Evolutionary conservation across 30 jellyfish, hydroid and myxozoan species (phyloP).

Genomic region (Aurelia sp.): DNA sequence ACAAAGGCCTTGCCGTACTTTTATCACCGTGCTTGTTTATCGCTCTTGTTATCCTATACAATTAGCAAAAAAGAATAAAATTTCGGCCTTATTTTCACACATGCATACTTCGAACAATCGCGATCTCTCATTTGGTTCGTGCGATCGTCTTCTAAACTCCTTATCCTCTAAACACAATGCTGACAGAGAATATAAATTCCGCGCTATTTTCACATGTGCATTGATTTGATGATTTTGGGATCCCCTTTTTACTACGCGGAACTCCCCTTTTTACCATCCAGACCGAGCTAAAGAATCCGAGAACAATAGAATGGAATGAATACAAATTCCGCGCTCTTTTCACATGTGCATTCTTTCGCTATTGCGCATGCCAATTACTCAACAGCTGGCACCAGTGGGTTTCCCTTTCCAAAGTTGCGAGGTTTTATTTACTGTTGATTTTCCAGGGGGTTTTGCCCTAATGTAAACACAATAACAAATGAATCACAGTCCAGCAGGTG

Average conservation of each 20-base stretch:
- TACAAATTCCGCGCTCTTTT: conserved; percentile 90
- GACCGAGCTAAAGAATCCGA: conserved; percentile 30
- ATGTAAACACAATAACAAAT: conserved; percentile 51
- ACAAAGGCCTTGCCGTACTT: conserved; percentile 71
- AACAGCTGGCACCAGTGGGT: conserved; percentile 76
- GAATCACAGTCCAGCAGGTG: conserved; percentile 24
- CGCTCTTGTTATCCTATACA: conserved; percentile 45
- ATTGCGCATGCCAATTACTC: conserved; percentile 90
- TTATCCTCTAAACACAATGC: conserved; percentile 62
- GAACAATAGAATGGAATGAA: conserved; percentile 52
- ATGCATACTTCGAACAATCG: conserved; percentile 43
- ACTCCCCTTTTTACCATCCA: conserved; percentile 35
- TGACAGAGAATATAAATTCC: conserved; percentile 70
- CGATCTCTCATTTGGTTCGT: conserved; percentile 53
- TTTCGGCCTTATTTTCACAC: conserved; percentile 63
- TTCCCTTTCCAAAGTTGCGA: conserved; percentile 66
- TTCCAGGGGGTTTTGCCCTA: conserved; percentile 58
- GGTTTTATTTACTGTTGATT: conserved; percentile 50
- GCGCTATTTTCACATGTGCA: conserved; percentile 98
- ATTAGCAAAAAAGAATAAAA: conserved; percentile 48
- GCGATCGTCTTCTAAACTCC: conserved; percentile 49
- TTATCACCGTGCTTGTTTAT: conserved; percentile 55
- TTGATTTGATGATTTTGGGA: conserved; percentile 57
- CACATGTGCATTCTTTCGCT: conserved; percentile 90
- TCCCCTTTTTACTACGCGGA: conserved; percentile 34